These are phyloP conservation scores for Isurus oxyrinchus DNA, from an alignment of 2,113 vertebrate genomes.

Conservation along the genomic window DNA sequence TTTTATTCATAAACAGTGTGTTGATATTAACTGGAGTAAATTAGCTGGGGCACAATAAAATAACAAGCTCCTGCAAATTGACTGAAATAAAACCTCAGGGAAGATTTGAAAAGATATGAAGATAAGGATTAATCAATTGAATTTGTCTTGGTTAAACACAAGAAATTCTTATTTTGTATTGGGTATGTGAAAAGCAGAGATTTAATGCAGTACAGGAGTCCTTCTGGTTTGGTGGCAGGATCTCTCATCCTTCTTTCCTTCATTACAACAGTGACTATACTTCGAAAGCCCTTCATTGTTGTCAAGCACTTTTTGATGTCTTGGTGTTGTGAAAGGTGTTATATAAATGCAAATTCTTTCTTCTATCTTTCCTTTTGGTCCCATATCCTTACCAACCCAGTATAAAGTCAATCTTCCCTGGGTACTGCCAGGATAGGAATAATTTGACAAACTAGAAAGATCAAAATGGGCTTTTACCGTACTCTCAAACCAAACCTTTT, in stretches of 20 bases:
- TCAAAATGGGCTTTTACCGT: not conserved
- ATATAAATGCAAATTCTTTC: not conserved
- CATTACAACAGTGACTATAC: not conserved
- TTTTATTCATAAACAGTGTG: not conserved
- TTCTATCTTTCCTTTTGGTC: not conserved
- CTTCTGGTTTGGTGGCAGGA: not conserved
- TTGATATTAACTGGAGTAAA: not conserved
- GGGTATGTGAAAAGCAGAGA: not conserved
- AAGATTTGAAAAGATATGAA: not conserved
- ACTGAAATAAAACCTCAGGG: not conserved
- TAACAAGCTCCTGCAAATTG: not conserved
- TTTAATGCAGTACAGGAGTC: not conserved
- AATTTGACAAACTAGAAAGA: not conserved
- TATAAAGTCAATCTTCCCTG: not conserved
- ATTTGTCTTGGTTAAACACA: not conserved
- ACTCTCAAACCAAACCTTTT: not conserved
- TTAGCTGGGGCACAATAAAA: not conserved
- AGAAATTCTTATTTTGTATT: not conserved
- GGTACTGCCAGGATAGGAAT: not conserved
- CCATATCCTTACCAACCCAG: not conserved
- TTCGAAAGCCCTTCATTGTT: not conserved
- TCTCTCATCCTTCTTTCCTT: not conserved
- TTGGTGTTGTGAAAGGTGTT: not conserved
- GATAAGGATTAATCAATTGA: not conserved
- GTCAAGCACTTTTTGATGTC: not conserved